Conservation (phyloP, 2,888 invertebrate species). For the Cheilosia vernalis region DNA sequence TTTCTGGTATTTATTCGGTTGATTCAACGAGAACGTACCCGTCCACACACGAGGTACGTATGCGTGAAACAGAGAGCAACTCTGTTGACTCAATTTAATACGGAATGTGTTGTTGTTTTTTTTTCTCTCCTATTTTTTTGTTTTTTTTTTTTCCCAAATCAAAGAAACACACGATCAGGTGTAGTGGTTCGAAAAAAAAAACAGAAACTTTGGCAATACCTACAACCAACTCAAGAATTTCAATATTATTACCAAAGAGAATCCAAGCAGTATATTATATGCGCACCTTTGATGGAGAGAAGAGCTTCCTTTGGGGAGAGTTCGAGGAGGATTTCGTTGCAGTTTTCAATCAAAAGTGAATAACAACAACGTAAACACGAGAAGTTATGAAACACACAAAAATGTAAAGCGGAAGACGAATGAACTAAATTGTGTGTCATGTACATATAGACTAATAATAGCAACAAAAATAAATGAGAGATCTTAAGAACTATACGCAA, state of each 20-base stretch:
- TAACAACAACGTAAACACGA: not conserved
- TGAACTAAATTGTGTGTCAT: slow-evolving; percentile 57
- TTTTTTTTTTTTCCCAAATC: not conserved
- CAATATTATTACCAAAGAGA: not conserved
- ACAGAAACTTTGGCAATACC: not conserved
- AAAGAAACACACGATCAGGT: slow-evolving; percentile 33
- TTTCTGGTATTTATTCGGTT: slow-evolving; percentile 58
- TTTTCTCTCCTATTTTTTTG: not conserved
- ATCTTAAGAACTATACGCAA: slow-evolving; percentile 27
- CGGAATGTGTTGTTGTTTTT: slow-evolving; percentile 29
- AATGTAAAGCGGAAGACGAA: slow-evolving; percentile 39
- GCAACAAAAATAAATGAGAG: slow-evolving; percentile 26
- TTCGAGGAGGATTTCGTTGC: slow-evolving; percentile 21
- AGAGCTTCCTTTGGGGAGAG: not conserved
- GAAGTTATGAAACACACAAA: slow-evolving; percentile 15
- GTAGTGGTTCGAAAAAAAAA: slow-evolving; percentile 25
- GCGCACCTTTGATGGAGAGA: not conserved
- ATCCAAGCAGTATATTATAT: not conserved
- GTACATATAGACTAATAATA: slow-evolving; percentile 48
- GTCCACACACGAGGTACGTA: slow-evolving; percentile 28
- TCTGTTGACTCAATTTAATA: slow-evolving; percentile 36
- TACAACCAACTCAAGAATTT: not conserved
- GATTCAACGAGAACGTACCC: slow-evolving; percentile 41
- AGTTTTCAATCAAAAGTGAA: slow-evolving; percentile 12
- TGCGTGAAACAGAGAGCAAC: slow-evolving; percentile 46